These are phyloP conservation scores for Cydia amplana DNA, from an alignment of 1,140 invertebrate genomes.

Conservation along the genomic window DNA sequence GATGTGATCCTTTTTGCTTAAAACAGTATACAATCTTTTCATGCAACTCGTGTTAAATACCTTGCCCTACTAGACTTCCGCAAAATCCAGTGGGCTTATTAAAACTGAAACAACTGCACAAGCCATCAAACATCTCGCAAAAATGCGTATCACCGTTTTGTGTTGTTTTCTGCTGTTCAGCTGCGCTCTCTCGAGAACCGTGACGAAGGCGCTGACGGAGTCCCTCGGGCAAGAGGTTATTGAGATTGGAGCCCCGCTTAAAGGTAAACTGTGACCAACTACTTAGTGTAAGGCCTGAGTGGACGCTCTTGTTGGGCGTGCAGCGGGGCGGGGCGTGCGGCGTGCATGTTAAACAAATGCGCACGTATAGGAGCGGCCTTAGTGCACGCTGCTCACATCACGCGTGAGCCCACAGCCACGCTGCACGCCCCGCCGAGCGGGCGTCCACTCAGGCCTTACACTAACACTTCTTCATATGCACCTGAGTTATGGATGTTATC, in stretches of 20 bases:
- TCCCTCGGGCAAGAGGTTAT: conserved; percentile 64
- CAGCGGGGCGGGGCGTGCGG: too few species aligned
- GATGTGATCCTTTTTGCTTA: not conserved
- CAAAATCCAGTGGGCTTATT: conserved; percentile 16
- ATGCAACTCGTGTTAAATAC: not conserved
- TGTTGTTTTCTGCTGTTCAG: conserved; percentile 20
- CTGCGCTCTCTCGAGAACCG: conserved; percentile 40
- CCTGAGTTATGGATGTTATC: conserved; percentile 34
- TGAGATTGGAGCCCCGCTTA: conserved; percentile 54
- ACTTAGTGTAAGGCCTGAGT: too few species aligned
- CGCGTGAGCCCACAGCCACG: too few species aligned
- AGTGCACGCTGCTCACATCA: too few species aligned
- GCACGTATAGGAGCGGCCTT: too few species aligned
- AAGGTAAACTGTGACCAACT: too few species aligned
- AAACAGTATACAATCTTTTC: not conserved
- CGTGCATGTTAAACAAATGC: too few species aligned
- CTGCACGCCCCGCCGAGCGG: too few species aligned
- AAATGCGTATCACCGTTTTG: conserved; percentile 32
- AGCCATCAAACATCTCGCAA: conserved; percentile 11
- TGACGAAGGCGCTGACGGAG: conserved; percentile 52
- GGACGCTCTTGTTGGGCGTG: too few species aligned
- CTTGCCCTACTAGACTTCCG: not conserved
- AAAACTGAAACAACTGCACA: conserved; percentile 18
- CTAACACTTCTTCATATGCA: too few species aligned
- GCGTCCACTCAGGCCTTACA: too few species aligned